Evolutionary conservation across 2,888 invertebrate genomes (phyloP).

Genomic region (Sarcophaga variegata): DNA sequence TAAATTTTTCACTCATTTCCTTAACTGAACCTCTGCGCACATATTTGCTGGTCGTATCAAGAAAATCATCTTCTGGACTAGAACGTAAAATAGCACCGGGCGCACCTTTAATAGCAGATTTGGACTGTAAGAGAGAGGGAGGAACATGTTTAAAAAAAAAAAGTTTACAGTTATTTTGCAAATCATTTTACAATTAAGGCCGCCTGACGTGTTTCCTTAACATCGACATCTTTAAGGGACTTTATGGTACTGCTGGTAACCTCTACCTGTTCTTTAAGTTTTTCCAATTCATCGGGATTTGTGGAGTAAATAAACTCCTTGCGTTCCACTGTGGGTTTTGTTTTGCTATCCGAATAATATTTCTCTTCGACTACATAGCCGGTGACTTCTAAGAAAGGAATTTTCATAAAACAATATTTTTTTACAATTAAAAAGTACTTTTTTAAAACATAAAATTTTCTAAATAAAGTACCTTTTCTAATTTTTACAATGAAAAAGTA

Average conservation of each 20-base stretch:
- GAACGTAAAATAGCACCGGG: constrained; percentile 32
- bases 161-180: not conserved
- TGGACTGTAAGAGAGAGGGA: constrained; percentile 6
- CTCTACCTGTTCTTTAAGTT: constrained; percentile 71
- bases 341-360: constrained; percentile 87
- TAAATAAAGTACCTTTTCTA: too few species aligned
- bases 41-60: constrained; percentile 74
- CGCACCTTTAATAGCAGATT: not conserved
- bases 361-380: constrained; percentile 87
- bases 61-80: constrained; percentile 66
- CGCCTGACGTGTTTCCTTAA: constrained; percentile 42
- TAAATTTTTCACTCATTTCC: constrained; percentile 90
- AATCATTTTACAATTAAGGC: constrained; percentile 55
- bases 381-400: constrained; percentile 84
- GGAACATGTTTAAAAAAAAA: too few species aligned
- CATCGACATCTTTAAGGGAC: constrained; percentile 31
- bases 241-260: constrained; percentile 20
- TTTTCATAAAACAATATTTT: too few species aligned
- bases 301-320: constrained; percentile 88
- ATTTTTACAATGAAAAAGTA: too few species aligned
- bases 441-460: too few species aligned
- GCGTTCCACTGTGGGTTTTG: constrained; percentile 86
- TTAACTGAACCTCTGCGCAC: constrained; percentile 89
- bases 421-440: not conserved
- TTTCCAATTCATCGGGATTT: constrained; percentile 83